Conservation (phyloP, 2,797 vertebrate species). For the Dromococcyx pavoninus region DNA sequence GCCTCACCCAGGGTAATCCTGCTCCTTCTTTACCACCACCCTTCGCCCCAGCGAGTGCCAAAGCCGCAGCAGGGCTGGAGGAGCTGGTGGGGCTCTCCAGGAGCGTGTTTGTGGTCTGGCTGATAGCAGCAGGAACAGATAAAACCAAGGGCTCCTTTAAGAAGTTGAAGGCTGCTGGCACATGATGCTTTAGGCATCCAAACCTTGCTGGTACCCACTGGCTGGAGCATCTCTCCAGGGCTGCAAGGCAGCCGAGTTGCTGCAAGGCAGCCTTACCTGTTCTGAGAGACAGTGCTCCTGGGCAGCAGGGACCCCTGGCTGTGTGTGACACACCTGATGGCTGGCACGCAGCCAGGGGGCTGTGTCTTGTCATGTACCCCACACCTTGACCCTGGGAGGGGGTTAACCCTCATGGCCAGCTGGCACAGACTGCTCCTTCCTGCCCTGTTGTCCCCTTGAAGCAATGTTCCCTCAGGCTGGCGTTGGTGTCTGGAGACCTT, state of each 20-base stretch:
- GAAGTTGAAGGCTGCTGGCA: not conserved
- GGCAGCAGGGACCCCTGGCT: not conserved
- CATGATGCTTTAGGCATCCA: not conserved
- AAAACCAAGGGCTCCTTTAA: not conserved
- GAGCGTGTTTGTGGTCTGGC: not conserved
- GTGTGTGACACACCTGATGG: rapidly evolving
- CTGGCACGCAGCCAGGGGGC: not conserved
- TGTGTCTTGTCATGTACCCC: not conserved
- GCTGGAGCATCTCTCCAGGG: not conserved
- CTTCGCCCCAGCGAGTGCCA: not conserved
- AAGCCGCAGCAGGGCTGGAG: not conserved
- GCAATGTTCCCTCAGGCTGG: not conserved
- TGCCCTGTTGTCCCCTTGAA: not conserved
- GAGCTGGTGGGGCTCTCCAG: rapidly evolving
- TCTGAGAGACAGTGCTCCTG: not conserved
- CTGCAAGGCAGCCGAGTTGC: not conserved
- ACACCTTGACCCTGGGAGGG: not conserved
- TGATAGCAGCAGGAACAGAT: not conserved
- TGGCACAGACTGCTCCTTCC: not conserved
- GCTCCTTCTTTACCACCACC: not conserved
- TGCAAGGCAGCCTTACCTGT: not conserved
- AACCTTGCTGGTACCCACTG: not conserved
- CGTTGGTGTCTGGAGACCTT: not conserved
- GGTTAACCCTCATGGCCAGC: not conserved
- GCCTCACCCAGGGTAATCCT: not conserved